A percentile compares a stretch with the other conserved stretches of the same genome.
These are phyloP conservation scores for Pangasius krempfi DNA, from an alignment of 2,797 vertebrate genomes.

Conservation along the genomic window DNA sequence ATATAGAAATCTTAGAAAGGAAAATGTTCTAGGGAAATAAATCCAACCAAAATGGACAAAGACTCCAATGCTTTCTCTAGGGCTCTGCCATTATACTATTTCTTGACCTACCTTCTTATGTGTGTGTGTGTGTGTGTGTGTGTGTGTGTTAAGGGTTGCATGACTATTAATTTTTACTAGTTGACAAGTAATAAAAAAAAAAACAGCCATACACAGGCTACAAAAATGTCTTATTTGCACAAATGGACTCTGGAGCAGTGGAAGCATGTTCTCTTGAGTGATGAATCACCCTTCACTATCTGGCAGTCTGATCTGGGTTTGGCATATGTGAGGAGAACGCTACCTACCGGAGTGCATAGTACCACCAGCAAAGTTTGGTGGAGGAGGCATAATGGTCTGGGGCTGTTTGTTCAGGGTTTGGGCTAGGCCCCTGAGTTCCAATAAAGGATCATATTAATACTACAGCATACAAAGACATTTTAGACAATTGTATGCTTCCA, in stretches of 20 bases:
- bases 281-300: background rate
- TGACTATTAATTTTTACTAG: background rate
- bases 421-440: background rate
- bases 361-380: background rate
- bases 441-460: background rate
- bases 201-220: background rate
- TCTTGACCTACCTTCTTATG: too few species aligned
- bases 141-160: too few species aligned
- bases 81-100: background rate
- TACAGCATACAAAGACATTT: background rate
- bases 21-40: background rate
- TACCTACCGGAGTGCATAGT: background rate
- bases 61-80: background rate
- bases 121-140: too few species aligned
- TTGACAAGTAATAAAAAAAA: background rate
- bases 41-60: background rate
- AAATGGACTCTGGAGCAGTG: background rate
- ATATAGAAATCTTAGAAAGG: background rate
- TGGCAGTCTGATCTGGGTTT: background rate
- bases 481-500: background rate
- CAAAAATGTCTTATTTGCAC: background rate
- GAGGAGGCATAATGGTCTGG: background rate
- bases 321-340: background rate
- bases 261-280: background rate
- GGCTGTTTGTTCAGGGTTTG: background rate